Conservation (phyloP, 2,113 vertebrate genomes). For the Boulengeromyrus knoepffleri region DNA sequence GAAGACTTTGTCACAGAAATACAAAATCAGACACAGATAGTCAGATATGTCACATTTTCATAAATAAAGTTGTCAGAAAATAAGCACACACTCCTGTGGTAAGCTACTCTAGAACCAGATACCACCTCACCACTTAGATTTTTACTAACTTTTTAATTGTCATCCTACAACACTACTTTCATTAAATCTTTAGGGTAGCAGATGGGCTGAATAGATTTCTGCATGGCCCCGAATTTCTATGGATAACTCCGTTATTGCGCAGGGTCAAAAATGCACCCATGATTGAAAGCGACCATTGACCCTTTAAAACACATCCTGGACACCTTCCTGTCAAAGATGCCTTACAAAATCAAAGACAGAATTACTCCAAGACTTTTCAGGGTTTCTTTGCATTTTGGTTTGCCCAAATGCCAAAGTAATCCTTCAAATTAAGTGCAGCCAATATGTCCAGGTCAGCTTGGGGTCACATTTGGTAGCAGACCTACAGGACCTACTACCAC, state of each 20-base stretch:
- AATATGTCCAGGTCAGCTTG: not conserved
- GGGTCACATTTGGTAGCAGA: conserved; percentile 11
- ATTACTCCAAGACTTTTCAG: not conserved
- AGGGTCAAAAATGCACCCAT: not conserved
- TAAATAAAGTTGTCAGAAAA: not conserved
- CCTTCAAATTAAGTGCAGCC: conserved; percentile 4
- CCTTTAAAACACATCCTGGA: not conserved
- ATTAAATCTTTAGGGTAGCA: not conserved
- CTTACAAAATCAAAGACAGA: not conserved
- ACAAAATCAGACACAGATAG: not conserved
- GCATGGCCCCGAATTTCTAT: not conserved
- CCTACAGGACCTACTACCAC: not conserved
- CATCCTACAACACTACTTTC: not conserved
- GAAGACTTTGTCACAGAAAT: not conserved
- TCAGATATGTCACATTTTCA: not conserved
- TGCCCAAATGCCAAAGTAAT: conserved; percentile 10
- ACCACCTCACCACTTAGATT: not conserved
- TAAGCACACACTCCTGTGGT: not conserved
- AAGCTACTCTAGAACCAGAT: not conserved
- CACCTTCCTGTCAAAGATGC: not conserved
- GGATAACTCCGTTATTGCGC: not conserved
- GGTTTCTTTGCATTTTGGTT: not conserved
- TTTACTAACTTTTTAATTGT: not conserved
- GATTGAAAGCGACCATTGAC: not conserved
- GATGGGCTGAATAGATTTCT: not conserved